Evolutionary conservation across 35 echinoderm and acorn worm genomes (phyloP), one percentile per base, ranked within the genome.

Genomic region (Amphiura filiformis): DNA sequence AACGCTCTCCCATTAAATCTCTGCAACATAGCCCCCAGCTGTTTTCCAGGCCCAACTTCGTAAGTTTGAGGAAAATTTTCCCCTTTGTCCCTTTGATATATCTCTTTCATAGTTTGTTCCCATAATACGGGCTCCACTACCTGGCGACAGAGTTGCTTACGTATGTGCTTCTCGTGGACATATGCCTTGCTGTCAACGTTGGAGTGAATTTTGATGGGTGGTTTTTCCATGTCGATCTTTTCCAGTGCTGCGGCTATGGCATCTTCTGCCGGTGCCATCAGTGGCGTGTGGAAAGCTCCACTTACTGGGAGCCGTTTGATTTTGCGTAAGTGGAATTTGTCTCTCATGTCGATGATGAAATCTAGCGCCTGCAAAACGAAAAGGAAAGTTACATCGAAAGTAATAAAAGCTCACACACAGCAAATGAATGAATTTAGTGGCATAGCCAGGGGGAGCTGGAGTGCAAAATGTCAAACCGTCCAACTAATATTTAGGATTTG

Each of bases 21-120:
- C 33, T 89, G 81, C 26, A 99, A 75, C 15, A 94, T 89, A 11
- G 75, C 52, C 34, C 93, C 93, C 1, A 99, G 87, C 70, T 99
- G 96, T 12, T 84, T 90, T 57, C 96, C 96, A 0, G 96, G 96
- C 4, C 96, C 96, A 70, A 99, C 82, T 88, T 99, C 96, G 42
- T 81, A 87, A 0, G 93, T 99, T 15, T 81, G 34, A 28, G 96
- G 96, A 76, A 99, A 99, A 26, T 37, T 30, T 12, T 75, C 82
- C 33, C 83, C 90, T 82, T 92, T 85, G 7, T 34, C 56, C 44
- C 96, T 77, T 35, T 92, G 39, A 37, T 95, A 99, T 13, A 99
- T 92, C 30, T 90, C 40, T 17, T 92, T 89, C 96, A 99, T 99
- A 0, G 90, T 95, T 83, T 99, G 96, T 70, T 99, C 96, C 93